These are phyloP conservation scores for Pseudanteris insignis DNA, from an alignment of 2,888 invertebrate genomes.

Conservation along the genomic window DNA sequence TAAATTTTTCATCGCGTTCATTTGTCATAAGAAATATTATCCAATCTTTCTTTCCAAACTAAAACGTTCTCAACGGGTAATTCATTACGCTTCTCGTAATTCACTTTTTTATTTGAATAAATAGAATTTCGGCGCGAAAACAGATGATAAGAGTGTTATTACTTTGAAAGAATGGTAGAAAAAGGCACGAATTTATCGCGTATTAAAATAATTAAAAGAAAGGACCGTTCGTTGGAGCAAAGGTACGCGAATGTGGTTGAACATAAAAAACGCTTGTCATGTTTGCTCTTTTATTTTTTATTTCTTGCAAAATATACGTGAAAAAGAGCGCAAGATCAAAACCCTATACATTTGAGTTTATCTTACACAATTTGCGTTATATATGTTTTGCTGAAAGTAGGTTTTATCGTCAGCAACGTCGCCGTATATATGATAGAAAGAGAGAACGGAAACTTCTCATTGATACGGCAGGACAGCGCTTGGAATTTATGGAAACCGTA, in stretches of 20 bases:
- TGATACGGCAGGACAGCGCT: conserved; percentile 50
- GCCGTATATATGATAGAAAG: conserved; percentile 24
- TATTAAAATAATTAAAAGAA: not conserved
- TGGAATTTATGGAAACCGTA: conserved; percentile 55
- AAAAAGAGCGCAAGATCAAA: conserved; percentile 33
- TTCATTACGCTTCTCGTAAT: no score
- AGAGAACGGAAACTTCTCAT: conserved; percentile 41
- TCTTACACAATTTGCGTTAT: conserved; percentile 39
- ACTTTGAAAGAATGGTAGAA: no score
- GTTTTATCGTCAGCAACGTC: conserved; percentile 26
- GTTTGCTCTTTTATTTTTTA: conserved; percentile 1
- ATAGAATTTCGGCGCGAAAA: no score
- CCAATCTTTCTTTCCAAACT: no score
- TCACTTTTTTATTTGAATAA: no score
- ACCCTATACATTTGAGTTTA: conserved; percentile 35
- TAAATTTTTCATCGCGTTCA: no score
- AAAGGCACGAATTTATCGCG: no score
- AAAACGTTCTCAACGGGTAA: no score
- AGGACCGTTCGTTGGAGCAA: conserved; percentile 1
- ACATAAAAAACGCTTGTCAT: conserved; percentile 23
- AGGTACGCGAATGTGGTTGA: not conserved
- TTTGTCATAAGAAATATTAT: no score
- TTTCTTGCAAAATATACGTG: conserved; percentile 7
- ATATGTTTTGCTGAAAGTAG: conserved; percentile 28
- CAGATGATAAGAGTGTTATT: no score